Base-by-base conservation (phyloP, 2,888 invertebrate genomes). In the Dynastes tityus region DNA sequence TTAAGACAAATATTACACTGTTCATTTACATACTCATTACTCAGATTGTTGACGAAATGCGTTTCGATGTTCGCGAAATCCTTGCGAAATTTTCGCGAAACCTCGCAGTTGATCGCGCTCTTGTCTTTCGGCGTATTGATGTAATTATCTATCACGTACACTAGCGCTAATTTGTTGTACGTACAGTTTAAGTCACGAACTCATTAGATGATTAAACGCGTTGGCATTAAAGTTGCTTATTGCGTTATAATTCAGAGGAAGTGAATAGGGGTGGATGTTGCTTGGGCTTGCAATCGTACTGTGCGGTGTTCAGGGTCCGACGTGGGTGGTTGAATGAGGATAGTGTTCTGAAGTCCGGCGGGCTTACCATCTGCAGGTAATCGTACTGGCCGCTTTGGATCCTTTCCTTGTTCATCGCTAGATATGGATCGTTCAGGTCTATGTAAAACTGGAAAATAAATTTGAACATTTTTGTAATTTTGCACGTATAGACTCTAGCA, bases 371-470 rank as follows among this genome's bases (percentile, higher is more conserved):
- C 2, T 92, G 92, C 63, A 96, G 87, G 83, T 96, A 96, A 85
- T 96, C 96, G 64, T 90, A 91, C 78, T 92, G 91, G 1, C 91
- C 91, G 0, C 88, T 89, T 76, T 90, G 88, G 61, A 90, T 84
- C 1, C 88, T 86, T 80, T 92, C 91, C 49, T 90, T 89, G 85
- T 96, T 96, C 90, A 93, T 92, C 79, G 93, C 92, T 84, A 94
- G 89, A 84, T 95, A 97, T 0, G 94, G 93, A 58, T 94, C 92
- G 86, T 97, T 97, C 75, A 97, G 89, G 83, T 97, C 96, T 74
- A 97, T 92, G 87, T 97, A 98, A 86, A 96, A 95, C 96, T 97
- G 89, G 1, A 90, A 89, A 82, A 77, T 61, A 83, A 64, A 81
- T 80, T 45, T 1, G 2, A 1, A 45, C 11, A 45, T 45, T 8